phyloP scores from a whole-genome alignment of 2,888 invertebrate genomes.

The Ectemnius cavifrons region DNA sequence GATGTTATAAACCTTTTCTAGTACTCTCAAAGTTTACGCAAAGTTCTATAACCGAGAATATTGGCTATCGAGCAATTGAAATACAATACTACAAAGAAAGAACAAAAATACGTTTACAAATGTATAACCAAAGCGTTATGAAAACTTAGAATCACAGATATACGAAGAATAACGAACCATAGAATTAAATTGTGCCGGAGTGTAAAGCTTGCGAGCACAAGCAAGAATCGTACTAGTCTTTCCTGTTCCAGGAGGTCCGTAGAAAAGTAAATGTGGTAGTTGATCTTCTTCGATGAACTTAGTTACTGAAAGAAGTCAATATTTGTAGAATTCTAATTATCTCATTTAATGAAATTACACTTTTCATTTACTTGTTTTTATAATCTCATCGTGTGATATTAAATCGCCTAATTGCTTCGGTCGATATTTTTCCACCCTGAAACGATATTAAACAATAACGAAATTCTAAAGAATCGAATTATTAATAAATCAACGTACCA shows the following conservation, averaged over 20 bases:
- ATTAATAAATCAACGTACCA: slow-evolving; percentile 78
- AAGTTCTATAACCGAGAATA: no score
- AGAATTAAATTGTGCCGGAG: slow-evolving; percentile 92
- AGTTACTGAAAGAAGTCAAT: slow-evolving; percentile 80
- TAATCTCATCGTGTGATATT: slow-evolving; percentile 98
- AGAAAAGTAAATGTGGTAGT: slow-evolving; percentile 96
- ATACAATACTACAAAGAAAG: no score
- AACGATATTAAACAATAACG: slow-evolving; percentile 16
- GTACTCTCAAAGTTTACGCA: no score
- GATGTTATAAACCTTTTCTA: no score
- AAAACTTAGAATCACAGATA: no score
- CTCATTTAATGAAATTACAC: no score
- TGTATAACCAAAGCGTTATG: no score
- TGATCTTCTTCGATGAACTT: slow-evolving; percentile 94
- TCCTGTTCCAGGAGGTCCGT: slow-evolving; percentile 99
- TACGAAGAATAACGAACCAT: slow-evolving; percentile 83
- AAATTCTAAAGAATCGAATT: background rate
- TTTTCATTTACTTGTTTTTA: slow-evolving; percentile 90
- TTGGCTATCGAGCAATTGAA: no score
- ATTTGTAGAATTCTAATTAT: background rate
- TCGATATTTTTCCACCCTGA: slow-evolving; percentile 99
- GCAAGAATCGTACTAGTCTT: slow-evolving; percentile 99
- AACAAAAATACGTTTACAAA: no score
- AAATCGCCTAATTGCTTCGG: slow-evolving; percentile 94
- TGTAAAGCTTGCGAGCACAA: slow-evolving; percentile 94